Percentiles rank a stretch among this genome's conserved stretches.
Evolutionary conservation across 2,113 vertebrate species (phyloP).

Genomic region (Rhineura floridana): DNA sequence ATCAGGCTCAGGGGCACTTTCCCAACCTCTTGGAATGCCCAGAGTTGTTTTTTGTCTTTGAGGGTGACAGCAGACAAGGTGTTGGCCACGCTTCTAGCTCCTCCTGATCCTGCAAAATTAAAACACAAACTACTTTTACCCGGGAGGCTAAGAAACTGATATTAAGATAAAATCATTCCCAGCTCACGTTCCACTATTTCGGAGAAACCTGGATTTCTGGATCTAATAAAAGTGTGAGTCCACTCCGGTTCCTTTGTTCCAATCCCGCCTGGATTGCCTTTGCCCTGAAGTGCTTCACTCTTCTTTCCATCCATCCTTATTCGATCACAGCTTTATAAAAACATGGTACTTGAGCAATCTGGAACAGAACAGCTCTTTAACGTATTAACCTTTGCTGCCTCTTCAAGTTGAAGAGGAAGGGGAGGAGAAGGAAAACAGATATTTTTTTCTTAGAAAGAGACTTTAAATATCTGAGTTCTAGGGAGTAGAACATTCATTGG

Average conservation of each 20-base stretch:
- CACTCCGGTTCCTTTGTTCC: constrained; percentile 37
- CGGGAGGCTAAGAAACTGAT: neutral
- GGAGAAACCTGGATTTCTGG: constrained; percentile 40
- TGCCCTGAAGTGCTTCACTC: neutral
- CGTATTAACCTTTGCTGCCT: constrained; percentile 25
- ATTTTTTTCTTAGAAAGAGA: constrained; percentile 18
- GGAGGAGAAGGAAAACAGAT: neutral
- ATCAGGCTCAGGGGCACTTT: neutral
- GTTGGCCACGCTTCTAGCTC: neutral
- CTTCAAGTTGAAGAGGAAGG: neutral
- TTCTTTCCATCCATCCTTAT: constrained; percentile 6
- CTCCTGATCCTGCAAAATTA: neutral
- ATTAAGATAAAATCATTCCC: constrained; percentile 6
- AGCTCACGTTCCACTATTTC: constrained; percentile 10
- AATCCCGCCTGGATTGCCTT: neutral
- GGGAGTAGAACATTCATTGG: neutral
- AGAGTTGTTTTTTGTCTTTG: neutral
- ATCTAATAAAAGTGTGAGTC: constrained; percentile 61
- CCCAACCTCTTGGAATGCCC: neutral
- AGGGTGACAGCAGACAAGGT: too few species aligned
- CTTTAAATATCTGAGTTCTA: neutral
- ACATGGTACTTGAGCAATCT: constrained; percentile 20
- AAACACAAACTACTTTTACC: neutral
- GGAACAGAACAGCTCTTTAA: constrained; percentile 9
- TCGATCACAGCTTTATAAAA: constrained; percentile 40